Base-by-base conservation (phyloP, 2,888 invertebrate genomes). In the Parochlus steinenii region DNA sequence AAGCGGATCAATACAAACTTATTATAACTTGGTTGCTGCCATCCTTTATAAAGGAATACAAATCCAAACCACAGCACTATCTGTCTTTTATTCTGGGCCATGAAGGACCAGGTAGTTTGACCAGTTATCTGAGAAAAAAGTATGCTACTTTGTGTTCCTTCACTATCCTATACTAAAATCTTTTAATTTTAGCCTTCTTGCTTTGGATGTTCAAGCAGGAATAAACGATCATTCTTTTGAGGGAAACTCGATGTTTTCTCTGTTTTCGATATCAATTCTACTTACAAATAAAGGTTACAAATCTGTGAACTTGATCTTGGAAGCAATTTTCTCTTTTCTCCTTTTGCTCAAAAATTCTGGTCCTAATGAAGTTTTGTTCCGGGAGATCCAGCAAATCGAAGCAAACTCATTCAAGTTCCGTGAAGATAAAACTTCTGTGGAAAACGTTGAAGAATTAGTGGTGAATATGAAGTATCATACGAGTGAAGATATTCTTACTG, bases 71-170 rank as follows among this genome's bases (percentile, higher is more conserved):
- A 17, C 58, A 71, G 40, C 58, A 77, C 40, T 89, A 86, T 48
- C 56, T 90, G 4, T 72, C 78, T 0, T 74, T 72, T 55, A 54
- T 90, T n/a, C 56, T 90, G 4, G 85, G 82, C 1, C 79, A 89
- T 53, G 87, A 92, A 55, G 89, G 89, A 2, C 71, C 72, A 47
- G 85, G 83, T 37, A 83, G 83, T 44, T 58, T 87, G n/a, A 67
- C 81, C 3, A 74, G 79, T 0, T 81, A 75, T 50, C 59, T 87
- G 15, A 67, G 76, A 38, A 72, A 74, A 47, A 78, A 73, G 73
- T 74, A 51, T 55, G 59, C 57, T 18, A 34, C 12, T 41, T 29
- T 29, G 33, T 22, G 33, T 26, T 7, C 25, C 31, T 17, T 24
- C 7, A 8, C 27, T 28, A 19, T 37, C 18, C 7, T 20, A 36